These are phyloP conservation scores for Mantis religiosa DNA, from an alignment of 2,888 invertebrate genomes.

Conservation along the genomic window DNA sequence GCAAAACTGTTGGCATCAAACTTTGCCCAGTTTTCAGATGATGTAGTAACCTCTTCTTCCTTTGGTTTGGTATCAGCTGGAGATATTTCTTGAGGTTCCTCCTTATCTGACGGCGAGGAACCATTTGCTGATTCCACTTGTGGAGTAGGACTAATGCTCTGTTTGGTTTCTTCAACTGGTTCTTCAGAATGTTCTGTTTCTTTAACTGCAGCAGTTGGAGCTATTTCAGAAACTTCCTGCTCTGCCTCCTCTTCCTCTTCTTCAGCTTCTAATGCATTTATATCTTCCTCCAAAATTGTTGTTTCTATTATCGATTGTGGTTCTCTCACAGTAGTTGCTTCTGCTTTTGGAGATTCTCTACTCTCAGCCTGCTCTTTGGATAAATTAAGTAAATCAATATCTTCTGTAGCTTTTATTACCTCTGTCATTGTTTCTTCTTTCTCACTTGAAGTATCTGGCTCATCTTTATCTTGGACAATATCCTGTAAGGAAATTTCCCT, in stretches of 20 bases:
- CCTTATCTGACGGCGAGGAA: slow-evolving; percentile 12
- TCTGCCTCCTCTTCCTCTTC: slow-evolving; percentile 35
- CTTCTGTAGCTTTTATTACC: slow-evolving; percentile 24
- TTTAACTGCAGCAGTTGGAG: background rate
- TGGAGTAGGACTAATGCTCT: background rate
- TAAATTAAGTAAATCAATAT: slow-evolving; percentile 32
- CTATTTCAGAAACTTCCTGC: slow-evolving; percentile 30
- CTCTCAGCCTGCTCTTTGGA: slow-evolving; percentile 37
- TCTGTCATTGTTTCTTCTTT: slow-evolving; percentile 36
- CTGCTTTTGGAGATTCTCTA: slow-evolving; percentile 35
- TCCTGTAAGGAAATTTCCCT: slow-evolving; percentile 58
- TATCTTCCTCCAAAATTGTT: slow-evolving; percentile 38
- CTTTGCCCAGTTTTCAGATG: slow-evolving; percentile 54
- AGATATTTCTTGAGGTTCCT: slow-evolving; percentile 36
- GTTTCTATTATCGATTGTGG: slow-evolving; percentile 38
- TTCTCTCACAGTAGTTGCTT: slow-evolving; percentile 33
- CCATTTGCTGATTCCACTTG: background rate
- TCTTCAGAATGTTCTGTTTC: background rate
- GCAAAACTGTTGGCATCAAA: slow-evolving; percentile 46
- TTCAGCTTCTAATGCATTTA: slow-evolving; percentile 35
- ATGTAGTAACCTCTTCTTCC: slow-evolving; percentile 16
- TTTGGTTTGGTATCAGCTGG: slow-evolving; percentile 40
- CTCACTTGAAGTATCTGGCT: slow-evolving; percentile 36
- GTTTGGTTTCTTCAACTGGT: background rate
- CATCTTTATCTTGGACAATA: slow-evolving; percentile 41